phyloP scores from a whole-genome alignment of 2,888 invertebrate species.

The Caenorhabditis zanzibari region DNA sequence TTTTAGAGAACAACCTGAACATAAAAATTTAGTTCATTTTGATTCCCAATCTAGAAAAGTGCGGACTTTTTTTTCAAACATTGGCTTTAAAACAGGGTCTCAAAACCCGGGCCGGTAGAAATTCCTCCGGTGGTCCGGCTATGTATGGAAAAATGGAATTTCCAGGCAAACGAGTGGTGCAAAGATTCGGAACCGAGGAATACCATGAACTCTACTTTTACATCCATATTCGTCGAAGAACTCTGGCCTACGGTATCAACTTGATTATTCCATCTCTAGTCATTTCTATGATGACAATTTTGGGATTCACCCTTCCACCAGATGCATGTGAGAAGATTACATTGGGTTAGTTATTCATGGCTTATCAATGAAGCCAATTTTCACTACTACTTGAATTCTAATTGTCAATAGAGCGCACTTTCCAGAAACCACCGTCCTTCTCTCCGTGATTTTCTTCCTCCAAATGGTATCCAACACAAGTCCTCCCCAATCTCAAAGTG shows the following conservation, averaged over 20 bases:
- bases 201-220: constrained; percentile 77
- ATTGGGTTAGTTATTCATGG: constrained; percentile 43
- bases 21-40: too few species aligned
- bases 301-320: constrained; percentile 76
- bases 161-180: constrained; percentile 70
- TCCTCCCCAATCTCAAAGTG: constrained; percentile 74
- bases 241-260: constrained; percentile 75
- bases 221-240: constrained; percentile 73
- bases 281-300: constrained; percentile 76
- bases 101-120: too few species aligned
- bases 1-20: too few species aligned
- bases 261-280: constrained; percentile 75
- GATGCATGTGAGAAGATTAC: constrained; percentile 76
- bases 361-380: not conserved
- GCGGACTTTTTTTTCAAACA: too few species aligned
- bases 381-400: too few species aligned
- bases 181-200: constrained; percentile 69
- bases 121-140: too few species aligned
- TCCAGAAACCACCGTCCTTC: constrained; percentile 74
- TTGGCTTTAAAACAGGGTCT: too few species aligned
- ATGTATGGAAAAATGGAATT: not conserved
- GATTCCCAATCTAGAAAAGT: too few species aligned
- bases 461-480: constrained; percentile 76
- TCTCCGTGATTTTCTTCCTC: constrained; percentile 76
- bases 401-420: too few species aligned